A percentile compares a stretch with the other conserved stretches of the same genome.
phyloP scores from a whole-genome alignment of 1,140 invertebrate genomes.

The Cydia amplana region DNA sequence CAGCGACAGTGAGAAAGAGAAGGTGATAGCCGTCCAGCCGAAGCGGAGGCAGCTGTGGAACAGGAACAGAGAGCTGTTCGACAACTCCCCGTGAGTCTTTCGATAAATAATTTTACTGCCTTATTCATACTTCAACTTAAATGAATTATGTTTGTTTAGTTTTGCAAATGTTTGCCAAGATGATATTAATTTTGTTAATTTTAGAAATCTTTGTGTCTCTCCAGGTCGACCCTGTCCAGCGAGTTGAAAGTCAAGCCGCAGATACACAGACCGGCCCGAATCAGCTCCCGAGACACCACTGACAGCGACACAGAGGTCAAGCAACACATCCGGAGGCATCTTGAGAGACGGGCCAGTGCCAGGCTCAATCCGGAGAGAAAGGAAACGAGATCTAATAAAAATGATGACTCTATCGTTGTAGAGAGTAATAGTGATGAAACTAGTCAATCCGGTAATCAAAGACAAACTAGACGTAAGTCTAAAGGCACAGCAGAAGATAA shows the following conservation, averaged over 20 bases:
- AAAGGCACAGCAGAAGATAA: neutral
- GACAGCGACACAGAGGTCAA: slow-evolving; percentile 14
- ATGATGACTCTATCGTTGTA: neutral
- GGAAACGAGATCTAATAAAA: neutral
- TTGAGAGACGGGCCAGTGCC: neutral
- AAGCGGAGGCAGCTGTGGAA: slow-evolving; percentile 22
- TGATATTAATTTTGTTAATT: no score
- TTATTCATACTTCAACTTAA: no score
- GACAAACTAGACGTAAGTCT: neutral
- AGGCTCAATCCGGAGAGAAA: neutral
- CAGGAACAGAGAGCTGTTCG: neutral
- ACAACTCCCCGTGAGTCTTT: neutral
- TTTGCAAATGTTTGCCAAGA: no score
- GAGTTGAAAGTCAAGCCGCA: slow-evolving; percentile 4
- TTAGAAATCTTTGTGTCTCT: neutral
- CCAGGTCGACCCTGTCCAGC: neutral
- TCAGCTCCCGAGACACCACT: slow-evolving; percentile 5
- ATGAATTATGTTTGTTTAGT: no score
- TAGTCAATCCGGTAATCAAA: neutral
- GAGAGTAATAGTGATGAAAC: slow-evolving; percentile 3
- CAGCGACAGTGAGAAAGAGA: neutral
- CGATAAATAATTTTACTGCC: no score
- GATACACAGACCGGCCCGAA: neutral
- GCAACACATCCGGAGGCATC: neutral
- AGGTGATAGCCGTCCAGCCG: neutral